Evolutionary conservation across 2,797 vertebrate genomes (phyloP).

Genomic region (Periophthalmus magnuspinnatus): DNA sequence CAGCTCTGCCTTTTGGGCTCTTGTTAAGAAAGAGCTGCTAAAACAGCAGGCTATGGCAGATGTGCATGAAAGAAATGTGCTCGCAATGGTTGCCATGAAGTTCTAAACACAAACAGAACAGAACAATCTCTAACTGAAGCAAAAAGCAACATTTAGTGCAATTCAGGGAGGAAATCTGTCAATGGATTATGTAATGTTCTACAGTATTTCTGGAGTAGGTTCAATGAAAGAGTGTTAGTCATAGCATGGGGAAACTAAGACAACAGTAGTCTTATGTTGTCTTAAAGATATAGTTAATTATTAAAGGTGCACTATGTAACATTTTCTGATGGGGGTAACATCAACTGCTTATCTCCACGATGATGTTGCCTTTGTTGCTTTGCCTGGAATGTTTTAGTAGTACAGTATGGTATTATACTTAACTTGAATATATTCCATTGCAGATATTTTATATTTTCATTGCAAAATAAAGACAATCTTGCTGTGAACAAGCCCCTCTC

Average conservation of each 20-base stretch:
- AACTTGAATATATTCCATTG: too few relatives aligned
- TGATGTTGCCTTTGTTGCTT: too few relatives aligned
- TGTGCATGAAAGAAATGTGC: slow-evolving; percentile 35
- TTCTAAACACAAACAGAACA: neutral
- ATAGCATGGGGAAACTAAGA: neutral
- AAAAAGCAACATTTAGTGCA: neutral
- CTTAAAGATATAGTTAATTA: too few relatives aligned
- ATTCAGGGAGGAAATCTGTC: neutral
- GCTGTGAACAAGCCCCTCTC: too few relatives aligned
- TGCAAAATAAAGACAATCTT: too few relatives aligned
- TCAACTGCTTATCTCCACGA: too few relatives aligned
- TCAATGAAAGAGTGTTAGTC: neutral
- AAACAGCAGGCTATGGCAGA: slow-evolving; percentile 39
- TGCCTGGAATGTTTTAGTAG: too few relatives aligned
- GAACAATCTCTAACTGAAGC: neutral
- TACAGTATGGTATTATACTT: too few relatives aligned
- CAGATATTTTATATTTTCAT: too few relatives aligned
- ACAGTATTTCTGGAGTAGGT: neutral
- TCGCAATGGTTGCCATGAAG: neutral
- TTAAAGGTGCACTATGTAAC: too few relatives aligned
- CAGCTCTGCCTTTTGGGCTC: slow-evolving; percentile 30
- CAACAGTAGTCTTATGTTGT: too few relatives aligned
- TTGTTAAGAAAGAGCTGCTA: slow-evolving; percentile 48
- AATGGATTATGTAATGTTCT: neutral
- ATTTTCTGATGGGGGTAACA: too few relatives aligned